These are phyloP conservation scores for Collichthys lucidus DNA, from an alignment of 2,113 vertebrate species.

Conservation along the genomic window DNA sequence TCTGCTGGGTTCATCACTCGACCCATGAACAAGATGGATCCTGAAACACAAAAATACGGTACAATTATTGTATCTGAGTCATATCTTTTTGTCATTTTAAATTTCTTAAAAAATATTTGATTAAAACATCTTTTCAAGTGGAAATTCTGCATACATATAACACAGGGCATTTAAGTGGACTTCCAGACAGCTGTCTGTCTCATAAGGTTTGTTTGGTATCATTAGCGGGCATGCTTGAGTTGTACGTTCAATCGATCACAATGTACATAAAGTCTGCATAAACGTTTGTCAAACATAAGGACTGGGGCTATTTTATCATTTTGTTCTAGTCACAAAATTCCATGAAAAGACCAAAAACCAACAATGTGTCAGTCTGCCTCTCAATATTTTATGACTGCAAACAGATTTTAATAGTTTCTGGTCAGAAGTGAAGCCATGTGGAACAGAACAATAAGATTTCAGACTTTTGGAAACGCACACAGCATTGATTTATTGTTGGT, in stretches of 20 bases:
- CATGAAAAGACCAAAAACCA: background rate
- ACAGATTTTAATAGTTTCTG: background rate
- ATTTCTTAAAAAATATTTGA: background rate
- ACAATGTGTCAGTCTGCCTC: background rate
- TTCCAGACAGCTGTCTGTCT: background rate
- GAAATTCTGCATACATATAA: background rate
- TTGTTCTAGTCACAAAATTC: background rate
- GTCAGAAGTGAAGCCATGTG: no score
- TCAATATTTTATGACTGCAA: background rate
- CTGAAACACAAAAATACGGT: slow-evolving; percentile 70
- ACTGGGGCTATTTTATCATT: background rate
- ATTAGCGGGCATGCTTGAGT: background rate
- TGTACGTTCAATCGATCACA: background rate
- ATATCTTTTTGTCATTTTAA: background rate
- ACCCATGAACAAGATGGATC: slow-evolving; percentile 90
- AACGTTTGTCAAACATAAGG: background rate
- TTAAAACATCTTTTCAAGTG: no score
- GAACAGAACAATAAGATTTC: no score
- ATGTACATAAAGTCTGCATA: background rate
- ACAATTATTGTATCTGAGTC: background rate
- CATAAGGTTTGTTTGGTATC: background rate
- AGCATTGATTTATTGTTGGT: no score
- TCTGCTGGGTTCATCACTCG: slow-evolving; percentile 88
- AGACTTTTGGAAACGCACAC: no score
- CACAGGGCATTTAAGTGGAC: background rate